phyloP scores from a whole-genome alignment of 64 coral and sea anemone species.

The Trachythela sp. region DNA sequence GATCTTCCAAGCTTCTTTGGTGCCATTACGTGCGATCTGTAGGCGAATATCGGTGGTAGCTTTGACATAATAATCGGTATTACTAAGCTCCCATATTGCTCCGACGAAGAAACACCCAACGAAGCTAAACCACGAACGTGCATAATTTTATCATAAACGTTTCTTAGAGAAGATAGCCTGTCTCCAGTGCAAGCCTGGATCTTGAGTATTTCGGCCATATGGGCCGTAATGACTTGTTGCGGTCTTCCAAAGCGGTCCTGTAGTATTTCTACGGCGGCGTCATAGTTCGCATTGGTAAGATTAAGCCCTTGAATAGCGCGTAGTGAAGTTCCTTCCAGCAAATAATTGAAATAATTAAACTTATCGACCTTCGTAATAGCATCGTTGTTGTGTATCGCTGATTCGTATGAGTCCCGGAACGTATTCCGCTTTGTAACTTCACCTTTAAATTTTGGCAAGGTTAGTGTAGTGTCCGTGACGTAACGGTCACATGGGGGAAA shows the following conservation, averaged over 20 bases:
- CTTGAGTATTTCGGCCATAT: background rate
- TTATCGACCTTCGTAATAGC: slow-evolving; percentile 25
- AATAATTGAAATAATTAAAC: slow-evolving; percentile 13
- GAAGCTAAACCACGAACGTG: background rate
- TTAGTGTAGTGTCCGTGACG: too few relatives aligned
- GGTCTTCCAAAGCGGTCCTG: background rate
- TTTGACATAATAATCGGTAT: background rate
- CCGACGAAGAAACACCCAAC: background rate
- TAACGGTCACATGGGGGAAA: too few relatives aligned
- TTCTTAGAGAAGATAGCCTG: background rate
- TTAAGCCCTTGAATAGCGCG: background rate
- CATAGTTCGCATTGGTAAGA: background rate
- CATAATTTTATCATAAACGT: background rate
- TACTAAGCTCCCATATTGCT: background rate
- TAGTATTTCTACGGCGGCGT: background rate
- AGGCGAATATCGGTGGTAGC: background rate
- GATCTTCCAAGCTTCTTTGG: slow-evolving; percentile 33
- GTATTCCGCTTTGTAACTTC: slow-evolving; percentile 29
- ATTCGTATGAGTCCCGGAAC: slow-evolving; percentile 48
- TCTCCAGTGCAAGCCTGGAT: background rate
- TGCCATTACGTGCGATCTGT: background rate
- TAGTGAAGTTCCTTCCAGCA: background rate
- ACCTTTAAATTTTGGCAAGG: slow-evolving; percentile 28
- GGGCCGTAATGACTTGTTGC: background rate
- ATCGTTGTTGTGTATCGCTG: slow-evolving; percentile 27